Conservation (phyloP, 1,140 invertebrate species). For the Ceratosolen fusciceps region DNA sequence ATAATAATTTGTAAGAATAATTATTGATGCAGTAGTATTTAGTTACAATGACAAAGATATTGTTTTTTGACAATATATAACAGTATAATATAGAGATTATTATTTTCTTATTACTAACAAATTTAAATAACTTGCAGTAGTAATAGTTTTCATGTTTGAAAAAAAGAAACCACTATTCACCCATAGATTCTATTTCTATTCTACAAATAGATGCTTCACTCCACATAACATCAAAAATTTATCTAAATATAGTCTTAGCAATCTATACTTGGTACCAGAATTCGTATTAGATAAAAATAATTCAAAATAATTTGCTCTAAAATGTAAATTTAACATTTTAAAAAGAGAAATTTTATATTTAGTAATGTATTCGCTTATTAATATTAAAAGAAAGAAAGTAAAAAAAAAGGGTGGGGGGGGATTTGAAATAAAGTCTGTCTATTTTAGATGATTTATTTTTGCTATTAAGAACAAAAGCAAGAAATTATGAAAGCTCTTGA, state of each 20-base stretch:
- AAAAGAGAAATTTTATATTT: slow-evolving; percentile 7
- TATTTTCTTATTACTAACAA: no score
- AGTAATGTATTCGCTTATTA: slow-evolving; percentile 1
- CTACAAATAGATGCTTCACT: slow-evolving; percentile 2
- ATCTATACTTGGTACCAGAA: slow-evolving; percentile 29
- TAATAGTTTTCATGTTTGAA: no score
- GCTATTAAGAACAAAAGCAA: neutral
- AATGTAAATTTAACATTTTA: slow-evolving; percentile 22
- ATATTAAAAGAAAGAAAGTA: neutral
- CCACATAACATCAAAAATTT: slow-evolving; percentile 30
- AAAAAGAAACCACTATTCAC: neutral
- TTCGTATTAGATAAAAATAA: slow-evolving; percentile 41
- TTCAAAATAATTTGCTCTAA: neutral
- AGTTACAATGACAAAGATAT: no score
- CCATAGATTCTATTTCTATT: slow-evolving; percentile 6
- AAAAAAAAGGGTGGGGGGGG: neutral
- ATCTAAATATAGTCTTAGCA: slow-evolving; percentile 26
- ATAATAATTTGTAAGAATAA: no score
- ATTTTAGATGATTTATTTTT: neutral
- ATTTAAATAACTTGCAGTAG: no score
- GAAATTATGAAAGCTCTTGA: neutral
- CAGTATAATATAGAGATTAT: no score
- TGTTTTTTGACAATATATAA: no score
- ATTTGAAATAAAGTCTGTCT: slow-evolving; percentile 9
- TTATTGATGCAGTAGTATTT: no score